Base-by-base conservation (phyloP, 2,797 vertebrate genomes). In the Gymnoscopelus braueri region DNA sequence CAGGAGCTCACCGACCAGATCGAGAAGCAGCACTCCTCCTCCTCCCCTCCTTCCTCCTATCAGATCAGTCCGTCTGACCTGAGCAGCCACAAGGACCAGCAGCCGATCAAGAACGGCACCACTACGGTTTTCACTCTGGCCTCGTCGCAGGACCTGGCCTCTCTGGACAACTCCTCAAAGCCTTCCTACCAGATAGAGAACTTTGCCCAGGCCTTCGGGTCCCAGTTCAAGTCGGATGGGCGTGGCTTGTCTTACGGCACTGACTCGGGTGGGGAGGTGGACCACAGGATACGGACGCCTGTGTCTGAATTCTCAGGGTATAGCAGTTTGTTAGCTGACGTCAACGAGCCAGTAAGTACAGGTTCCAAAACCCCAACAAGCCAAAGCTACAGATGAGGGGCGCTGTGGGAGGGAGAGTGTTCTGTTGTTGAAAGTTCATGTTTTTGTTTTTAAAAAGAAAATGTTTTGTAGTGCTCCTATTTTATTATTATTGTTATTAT, bases 251-350 rank as follows among this genome's bases (percentile, higher is more conserved):
- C 95, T 84, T 98, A 96, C 69, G 92, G 95, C 91, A 82, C 92
- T 89, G 96, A 96, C 94, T 95, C 96, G 69, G 92, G 96, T 68
- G 92, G 93, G 81, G 96, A 97, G 89, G 95, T 96, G 91, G 96
- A 97, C 92, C 97, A 97, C 91, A 94, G 96, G 93, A 94, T 96
- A 94, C 94, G 95, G 94, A 98, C 96, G 88, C 93, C 96, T 78
- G 95, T 96, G 92, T 96, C 96, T 92, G 96, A 99, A 95, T 99
- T 98, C 97, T 99, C 98, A 99, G 98, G 98, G 96, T 99, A 96
- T 96, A 95, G 94, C 94, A 96, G 95, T 94, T 97, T 99, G 95
- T 95, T 99, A 95, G 97, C 96, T 92, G 96, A 98, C 92, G 97
- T 97, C 91, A 96, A 92, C 87, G 96, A 98, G 94, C 94, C 97